Percentiles rank a stretch among this genome's conserved stretches.
These are phyloP conservation scores for Eptatretus atami DNA, from an alignment of 2,797 vertebrate genomes.

Conservation along the genomic window DNA sequence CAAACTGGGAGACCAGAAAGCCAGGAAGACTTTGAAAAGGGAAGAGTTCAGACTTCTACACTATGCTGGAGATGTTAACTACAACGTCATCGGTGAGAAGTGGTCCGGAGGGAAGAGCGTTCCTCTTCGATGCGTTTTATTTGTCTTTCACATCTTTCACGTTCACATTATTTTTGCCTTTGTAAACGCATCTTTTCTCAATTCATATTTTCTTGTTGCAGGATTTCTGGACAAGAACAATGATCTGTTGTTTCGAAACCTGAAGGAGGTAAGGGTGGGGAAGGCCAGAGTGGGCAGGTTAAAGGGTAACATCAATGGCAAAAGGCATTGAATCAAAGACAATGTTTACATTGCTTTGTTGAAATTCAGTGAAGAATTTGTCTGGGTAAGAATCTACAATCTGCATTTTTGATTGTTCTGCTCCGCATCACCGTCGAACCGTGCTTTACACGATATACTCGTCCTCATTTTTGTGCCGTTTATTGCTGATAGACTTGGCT, in stretches of 20 bases:
- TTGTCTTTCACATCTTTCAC: not conserved
- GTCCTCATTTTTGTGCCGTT: no score
- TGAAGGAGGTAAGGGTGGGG: conserved; percentile 43
- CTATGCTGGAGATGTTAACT: conserved; percentile 91
- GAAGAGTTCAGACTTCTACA: conserved; percentile 73
- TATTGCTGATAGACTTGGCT: no score
- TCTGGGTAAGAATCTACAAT: no score
- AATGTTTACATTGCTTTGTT: no score
- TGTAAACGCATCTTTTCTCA: not conserved
- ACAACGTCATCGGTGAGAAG: conserved; percentile 45
- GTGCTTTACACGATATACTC: no score
- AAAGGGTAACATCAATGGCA: no score
- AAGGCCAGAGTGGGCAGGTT: no score
- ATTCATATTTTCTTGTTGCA: conserved; percentile 12
- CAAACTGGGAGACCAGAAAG: conserved; percentile 70
- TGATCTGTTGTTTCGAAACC: conserved; percentile 77
- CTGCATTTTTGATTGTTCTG: no score
- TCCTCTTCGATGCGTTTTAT: conserved; percentile 1
- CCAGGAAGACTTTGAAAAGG: conserved; percentile 49
- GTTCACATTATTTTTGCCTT: conserved; percentile 8
- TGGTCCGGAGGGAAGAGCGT: not conserved
- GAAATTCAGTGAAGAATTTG: no score
- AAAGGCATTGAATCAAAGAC: no score
- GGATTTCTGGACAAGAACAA: conserved; percentile 98
- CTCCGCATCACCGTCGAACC: no score